Conservation (phyloP, 2,797 vertebrate genomes). For the Leptodactylus fallax region DNA sequence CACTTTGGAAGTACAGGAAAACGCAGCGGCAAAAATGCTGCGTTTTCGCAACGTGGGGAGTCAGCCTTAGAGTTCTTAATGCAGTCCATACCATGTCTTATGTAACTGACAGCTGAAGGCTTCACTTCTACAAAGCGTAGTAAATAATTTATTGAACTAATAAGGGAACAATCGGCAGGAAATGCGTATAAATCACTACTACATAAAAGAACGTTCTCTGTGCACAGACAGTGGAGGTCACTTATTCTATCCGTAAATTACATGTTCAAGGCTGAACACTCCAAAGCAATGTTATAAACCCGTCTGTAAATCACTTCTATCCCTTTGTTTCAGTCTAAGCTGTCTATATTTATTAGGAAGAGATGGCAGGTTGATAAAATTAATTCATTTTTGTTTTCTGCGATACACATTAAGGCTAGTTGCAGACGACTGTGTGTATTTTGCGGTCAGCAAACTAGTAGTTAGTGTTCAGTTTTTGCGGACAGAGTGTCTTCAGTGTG, state of each 20-base stretch:
- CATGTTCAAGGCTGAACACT: constrained; percentile 17
- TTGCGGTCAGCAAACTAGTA: too few relatives aligned
- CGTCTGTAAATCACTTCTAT: background rate
- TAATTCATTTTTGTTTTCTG: background rate
- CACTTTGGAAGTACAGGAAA: too few relatives aligned
- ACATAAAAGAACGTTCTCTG: constrained; percentile 6
- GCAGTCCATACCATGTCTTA: background rate
- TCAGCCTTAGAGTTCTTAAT: background rate
- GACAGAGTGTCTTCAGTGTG: too few relatives aligned
- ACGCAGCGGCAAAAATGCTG: too few relatives aligned
- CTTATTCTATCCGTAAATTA: constrained; percentile 26
- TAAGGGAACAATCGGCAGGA: constrained; percentile 26
- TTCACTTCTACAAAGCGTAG: background rate
- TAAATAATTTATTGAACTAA: constrained; percentile 44
- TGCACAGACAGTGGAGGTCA: constrained; percentile 33
- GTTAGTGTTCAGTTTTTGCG: too few relatives aligned
- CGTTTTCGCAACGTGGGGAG: too few relatives aligned
- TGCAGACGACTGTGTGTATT: too few relatives aligned
- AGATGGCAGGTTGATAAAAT: background rate
- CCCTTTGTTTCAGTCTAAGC: background rate
- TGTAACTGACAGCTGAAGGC: constrained; percentile 37
- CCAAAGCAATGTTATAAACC: constrained; percentile 17
- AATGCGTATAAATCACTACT: constrained; percentile 29
- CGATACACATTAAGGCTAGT: background rate
- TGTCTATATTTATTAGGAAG: background rate